These are phyloP conservation scores for Bacillus rossius DNA, from an alignment of 1,140 invertebrate genomes.

Conservation along the genomic window DNA sequence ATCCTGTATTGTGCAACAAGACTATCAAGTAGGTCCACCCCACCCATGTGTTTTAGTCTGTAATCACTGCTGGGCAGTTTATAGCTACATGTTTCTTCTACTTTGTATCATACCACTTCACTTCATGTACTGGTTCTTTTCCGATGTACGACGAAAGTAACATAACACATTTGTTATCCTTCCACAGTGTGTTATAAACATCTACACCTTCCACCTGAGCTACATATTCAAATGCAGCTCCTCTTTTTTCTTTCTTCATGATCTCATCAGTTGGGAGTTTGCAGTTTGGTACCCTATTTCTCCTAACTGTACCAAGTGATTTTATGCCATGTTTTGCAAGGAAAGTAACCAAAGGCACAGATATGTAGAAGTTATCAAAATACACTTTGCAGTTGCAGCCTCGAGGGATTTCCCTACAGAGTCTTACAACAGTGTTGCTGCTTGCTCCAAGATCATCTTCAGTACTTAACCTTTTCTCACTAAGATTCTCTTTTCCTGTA, in stretches of 20 bases:
- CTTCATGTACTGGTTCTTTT: not conserved
- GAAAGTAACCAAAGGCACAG: not conserved
- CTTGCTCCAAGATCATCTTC: conserved; percentile 27
- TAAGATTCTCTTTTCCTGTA: conserved; percentile 20
- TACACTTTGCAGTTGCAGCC: conserved; percentile 10
- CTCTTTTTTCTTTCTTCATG: conserved; percentile 6
- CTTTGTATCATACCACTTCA: not conserved
- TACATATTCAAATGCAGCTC: not conserved
- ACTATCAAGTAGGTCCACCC: conserved; percentile 31
- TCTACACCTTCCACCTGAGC: not conserved
- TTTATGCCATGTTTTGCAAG: conserved; percentile 7
- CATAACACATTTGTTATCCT: not conserved
- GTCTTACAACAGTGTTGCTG: conserved; percentile 24
- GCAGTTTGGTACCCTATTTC: conserved; percentile 3
- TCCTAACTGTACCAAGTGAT: conserved; percentile 10
- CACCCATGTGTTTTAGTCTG: conserved; percentile 26
- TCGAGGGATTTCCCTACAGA: conserved; percentile 13
- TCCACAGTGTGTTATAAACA: not conserved
- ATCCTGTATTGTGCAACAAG: conserved; percentile 32
- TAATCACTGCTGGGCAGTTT: not conserved
- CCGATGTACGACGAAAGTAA: not conserved
- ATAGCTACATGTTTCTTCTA: not conserved
- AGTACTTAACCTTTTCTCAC: not conserved
- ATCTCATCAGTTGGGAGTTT: conserved; percentile 6
- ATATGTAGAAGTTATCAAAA: conserved; percentile 19